Conservation (phyloP, 2,797 vertebrate species). For the Apogon hyalosoma region DNA sequence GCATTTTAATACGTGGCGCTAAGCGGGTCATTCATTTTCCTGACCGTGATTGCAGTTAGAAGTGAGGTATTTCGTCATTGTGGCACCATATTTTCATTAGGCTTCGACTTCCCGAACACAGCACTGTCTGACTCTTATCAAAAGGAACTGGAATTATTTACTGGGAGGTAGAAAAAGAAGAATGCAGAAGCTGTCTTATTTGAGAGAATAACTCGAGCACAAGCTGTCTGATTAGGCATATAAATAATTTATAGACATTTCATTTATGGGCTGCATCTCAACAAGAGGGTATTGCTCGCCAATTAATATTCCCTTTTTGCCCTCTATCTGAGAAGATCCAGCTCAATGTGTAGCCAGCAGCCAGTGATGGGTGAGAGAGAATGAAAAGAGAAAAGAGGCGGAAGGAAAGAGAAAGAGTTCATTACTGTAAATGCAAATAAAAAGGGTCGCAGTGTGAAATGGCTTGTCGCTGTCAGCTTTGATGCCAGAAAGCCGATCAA, state of each 20-base stretch:
- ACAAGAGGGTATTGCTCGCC: conserved; percentile 73
- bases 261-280: conserved; percentile 71
- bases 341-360: conserved; percentile 59
- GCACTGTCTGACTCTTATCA: conserved; percentile 57
- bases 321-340: conserved; percentile 74
- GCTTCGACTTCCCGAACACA: conserved; percentile 49
- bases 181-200: conserved; percentile 74
- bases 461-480: conserved; percentile 73
- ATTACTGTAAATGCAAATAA: conserved; percentile 83
- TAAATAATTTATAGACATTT: conserved; percentile 81
- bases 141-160: conserved; percentile 68
- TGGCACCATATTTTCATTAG: conserved; percentile 63
- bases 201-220: conserved; percentile 66
- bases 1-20: conserved; percentile 51
- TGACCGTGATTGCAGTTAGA: conserved; percentile 70
- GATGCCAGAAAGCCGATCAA: conserved; percentile 66
- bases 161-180: conserved; percentile 34
- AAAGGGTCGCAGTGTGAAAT: conserved; percentile 65
- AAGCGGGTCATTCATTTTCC: conserved; percentile 62
- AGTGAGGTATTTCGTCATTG: conserved; percentile 69
- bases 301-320: conserved; percentile 84
- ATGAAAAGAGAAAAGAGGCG: conserved; percentile 25
- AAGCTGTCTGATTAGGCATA: conserved; percentile 77
- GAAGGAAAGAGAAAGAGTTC: conserved; percentile 60
- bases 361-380: conserved; percentile 54